Evolutionary conservation across 2,113 vertebrate species (phyloP).

Genomic region (Syngnathus typhle): DNA sequence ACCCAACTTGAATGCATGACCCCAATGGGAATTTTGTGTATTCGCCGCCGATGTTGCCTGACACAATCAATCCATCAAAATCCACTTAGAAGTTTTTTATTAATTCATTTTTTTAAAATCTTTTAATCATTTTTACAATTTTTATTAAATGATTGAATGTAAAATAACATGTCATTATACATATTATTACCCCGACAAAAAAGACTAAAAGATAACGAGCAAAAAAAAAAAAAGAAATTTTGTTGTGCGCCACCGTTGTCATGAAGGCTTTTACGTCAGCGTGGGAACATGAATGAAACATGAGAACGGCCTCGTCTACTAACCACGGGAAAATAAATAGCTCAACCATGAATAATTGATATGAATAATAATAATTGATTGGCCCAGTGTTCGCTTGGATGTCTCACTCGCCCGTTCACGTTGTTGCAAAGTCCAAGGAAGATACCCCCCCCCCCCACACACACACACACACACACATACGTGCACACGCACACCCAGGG

Average conservation of each 20-base stretch:
- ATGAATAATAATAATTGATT: conserved; percentile 16
- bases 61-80: no score
- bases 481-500: conserved; percentile 62
- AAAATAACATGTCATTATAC: no score
- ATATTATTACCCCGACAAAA: no score
- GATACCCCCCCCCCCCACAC: conserved; percentile 29
- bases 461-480: conserved; percentile 63
- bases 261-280: conserved; percentile 47
- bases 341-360: conserved; percentile 75
- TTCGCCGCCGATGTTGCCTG: no score
- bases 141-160: no score
- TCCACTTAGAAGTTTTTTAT: no score
- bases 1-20: not conserved
- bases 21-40: not conserved
- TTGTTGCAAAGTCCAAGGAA: not conserved
- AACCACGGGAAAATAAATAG: conserved; percentile 69
- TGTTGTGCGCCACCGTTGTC: conserved; percentile 19
- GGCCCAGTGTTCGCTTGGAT: conserved; percentile 40
- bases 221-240: no score
- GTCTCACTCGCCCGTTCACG: conserved; percentile 32
- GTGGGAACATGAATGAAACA: conserved; percentile 63
- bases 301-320: conserved; percentile 53
- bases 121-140: no score
- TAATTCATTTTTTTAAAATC: no score
- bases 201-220: no score